Evolutionary conservation across 2,888 invertebrate species (phyloP).

Genomic region (Neocrepidodera transversa): DNA sequence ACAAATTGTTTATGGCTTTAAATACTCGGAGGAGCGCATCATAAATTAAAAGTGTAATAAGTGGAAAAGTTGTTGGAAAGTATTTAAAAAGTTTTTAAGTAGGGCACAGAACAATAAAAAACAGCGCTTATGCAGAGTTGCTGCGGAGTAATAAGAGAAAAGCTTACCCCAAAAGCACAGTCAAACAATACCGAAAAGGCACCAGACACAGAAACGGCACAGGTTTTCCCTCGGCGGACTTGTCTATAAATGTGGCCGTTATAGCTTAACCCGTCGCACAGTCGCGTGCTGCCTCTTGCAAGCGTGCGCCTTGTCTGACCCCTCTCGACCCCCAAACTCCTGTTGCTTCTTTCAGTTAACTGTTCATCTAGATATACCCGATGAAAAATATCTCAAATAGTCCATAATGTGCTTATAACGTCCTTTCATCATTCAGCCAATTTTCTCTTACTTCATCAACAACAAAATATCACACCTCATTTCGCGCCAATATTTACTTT

Average conservation of each 20-base stretch:
- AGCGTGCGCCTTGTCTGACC: slow-evolving; percentile 64
- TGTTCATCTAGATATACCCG: slow-evolving; percentile 56
- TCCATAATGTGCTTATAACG: slow-evolving; percentile 42
- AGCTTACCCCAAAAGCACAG: slow-evolving; percentile 46
- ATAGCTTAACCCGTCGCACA: slow-evolving; percentile 56
- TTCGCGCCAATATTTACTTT: not conserved
- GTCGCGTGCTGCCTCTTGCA: slow-evolving; percentile 59
- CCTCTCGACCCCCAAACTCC: slow-evolving; percentile 59
- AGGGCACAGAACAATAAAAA: slow-evolving; percentile 30
- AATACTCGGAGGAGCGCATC: slow-evolving; percentile 25
- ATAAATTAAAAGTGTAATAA: slow-evolving; percentile 30
- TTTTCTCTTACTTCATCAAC: slow-evolving; percentile 26
- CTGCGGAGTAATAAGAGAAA: slow-evolving; percentile 12
- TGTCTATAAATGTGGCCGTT: slow-evolving; percentile 56
- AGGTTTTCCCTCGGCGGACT: slow-evolving; percentile 50
- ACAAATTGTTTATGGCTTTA: slow-evolving; percentile 45
- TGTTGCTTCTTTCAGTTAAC: slow-evolving; percentile 60
- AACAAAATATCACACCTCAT: slow-evolving; percentile 17
- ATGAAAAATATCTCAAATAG: slow-evolving; percentile 51
- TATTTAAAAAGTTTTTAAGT: slow-evolving; percentile 31
- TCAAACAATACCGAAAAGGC: slow-evolving; percentile 42
- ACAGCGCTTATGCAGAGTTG: slow-evolving; percentile 3
- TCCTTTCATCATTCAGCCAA: slow-evolving; percentile 34
- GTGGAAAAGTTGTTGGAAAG: slow-evolving; percentile 29
- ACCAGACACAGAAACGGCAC: slow-evolving; percentile 41